Evolutionary conservation across 2,797 vertebrate genomes (phyloP).

Genomic region (Moxostoma hubbsi): DNA sequence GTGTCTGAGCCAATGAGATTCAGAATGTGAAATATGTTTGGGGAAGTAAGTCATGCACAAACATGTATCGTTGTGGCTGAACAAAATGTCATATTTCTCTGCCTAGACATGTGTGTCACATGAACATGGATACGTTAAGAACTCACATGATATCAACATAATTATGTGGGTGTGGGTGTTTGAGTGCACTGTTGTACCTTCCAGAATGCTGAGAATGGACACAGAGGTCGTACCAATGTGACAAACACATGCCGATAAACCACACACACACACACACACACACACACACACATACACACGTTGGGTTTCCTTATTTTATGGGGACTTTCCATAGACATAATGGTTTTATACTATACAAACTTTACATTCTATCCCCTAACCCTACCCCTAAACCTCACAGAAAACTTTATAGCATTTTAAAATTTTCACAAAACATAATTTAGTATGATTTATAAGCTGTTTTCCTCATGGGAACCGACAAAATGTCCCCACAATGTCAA

Average conservation of each 20-base stretch:
- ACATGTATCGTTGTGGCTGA: constrained; percentile 44
- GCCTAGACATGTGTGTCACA: not conserved
- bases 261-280: no score
- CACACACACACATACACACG: no score
- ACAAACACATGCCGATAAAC: constrained; percentile 36
- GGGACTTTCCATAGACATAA: no score
- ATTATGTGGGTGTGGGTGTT: not conserved
- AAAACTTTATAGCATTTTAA: no score
- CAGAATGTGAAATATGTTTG: constrained; percentile 42
- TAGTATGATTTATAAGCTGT: no score
- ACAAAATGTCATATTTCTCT: constrained; percentile 37
- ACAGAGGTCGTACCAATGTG: constrained; percentile 15
- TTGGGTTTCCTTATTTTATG: no score
- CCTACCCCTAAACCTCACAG: no score
- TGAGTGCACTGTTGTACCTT: not conserved
- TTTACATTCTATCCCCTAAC: no score
- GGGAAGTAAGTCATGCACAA: constrained; percentile 45
- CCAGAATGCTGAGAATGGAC: constrained; percentile 19
- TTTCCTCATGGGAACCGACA: no score
- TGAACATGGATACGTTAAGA: not conserved
- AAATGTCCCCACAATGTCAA: no score
- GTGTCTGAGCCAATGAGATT: constrained; percentile 35
- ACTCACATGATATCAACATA: constrained; percentile 12
- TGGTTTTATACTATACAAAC: no score
- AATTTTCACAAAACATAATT: no score